Percentiles rank a stretch among this genome's conserved stretches.
phyloP scores from a whole-genome alignment of 1,140 invertebrate genomes.

The Forficula auricularia region DNA sequence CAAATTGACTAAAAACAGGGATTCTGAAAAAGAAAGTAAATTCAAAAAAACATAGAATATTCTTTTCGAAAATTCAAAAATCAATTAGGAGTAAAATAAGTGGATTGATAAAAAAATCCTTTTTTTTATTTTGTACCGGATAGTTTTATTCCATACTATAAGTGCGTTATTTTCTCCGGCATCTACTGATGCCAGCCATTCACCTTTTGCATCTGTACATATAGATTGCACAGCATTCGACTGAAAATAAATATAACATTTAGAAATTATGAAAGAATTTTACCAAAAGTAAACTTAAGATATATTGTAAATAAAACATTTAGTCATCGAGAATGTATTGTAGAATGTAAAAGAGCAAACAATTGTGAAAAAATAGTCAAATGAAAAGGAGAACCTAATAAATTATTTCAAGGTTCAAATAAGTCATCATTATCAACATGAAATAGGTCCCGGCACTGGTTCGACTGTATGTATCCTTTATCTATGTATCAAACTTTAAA shows the following conservation, averaged over 20 bases:
- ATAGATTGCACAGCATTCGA: slow-evolving; percentile 26
- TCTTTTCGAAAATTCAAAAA: not conserved
- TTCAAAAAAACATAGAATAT: not conserved
- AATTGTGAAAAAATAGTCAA: too few species aligned
- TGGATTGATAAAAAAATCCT: not conserved
- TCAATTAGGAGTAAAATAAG: not conserved
- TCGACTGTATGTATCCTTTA: too few species aligned
- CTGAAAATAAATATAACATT: slow-evolving; percentile 23
- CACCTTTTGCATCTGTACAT: slow-evolving; percentile 25
- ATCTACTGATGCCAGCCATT: slow-evolving; percentile 35
- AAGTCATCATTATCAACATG: too few species aligned
- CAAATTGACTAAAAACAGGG: slow-evolving; percentile 31
- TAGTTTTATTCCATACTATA: slow-evolving; percentile 34
- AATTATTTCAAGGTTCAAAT: too few species aligned
- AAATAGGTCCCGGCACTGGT: too few species aligned
- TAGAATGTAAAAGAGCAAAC: too few species aligned
- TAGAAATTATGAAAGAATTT: too few species aligned
- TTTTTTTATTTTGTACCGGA: slow-evolving; percentile 18
- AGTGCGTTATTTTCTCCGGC: slow-evolving; percentile 30
- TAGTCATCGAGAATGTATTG: too few species aligned
- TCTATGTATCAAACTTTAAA: too few species aligned
- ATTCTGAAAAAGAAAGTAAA: slow-evolving; percentile 18
- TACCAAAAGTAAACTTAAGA: too few species aligned
- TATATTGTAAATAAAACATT: too few species aligned
- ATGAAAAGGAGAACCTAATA: too few species aligned